Base-by-base conservation (phyloP, 2,797 vertebrate genomes). In the Bradypodion ventrale region DNA sequence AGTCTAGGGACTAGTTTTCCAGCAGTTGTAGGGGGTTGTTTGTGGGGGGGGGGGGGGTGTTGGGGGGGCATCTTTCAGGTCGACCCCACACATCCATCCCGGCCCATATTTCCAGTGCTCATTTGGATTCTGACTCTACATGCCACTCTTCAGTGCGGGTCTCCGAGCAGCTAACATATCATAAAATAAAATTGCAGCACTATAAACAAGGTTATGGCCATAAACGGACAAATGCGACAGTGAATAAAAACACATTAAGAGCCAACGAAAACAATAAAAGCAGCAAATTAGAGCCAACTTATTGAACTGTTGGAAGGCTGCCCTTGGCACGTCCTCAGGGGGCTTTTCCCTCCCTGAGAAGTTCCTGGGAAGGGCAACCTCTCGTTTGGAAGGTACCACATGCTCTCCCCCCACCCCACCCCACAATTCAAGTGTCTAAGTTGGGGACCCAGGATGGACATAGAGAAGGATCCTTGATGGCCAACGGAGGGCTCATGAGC, bases 141-240 rank as follows among this genome's bases (percentile, higher is more conserved):
- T 2, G 8, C 44, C 29, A 29, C 29, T n/a, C 56, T 77, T 40
- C 75, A 77, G 32, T 27, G 19, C 29, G 3, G 15, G 16, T 63
- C 60, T 63, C 60, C 21, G 40, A 63, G 13, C 76, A 78, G 37
- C 27, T 25, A 63, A 78, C 60, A 63, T 62, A 78, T 63, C 40
- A 63, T 63, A 63, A 78, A 63, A 63, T 42, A 27, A n/a, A 65
- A 78, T 63, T 10, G 19, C 59, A 78, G 63, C 40, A 63, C 40
- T 63, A 19, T 63, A 78, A 78, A 78, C 59, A 44, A 78, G 40
- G 76, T 63, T 62, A 42, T 27, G 10, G 59, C 40, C 37, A 62
- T 77, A 63, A 78, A 78, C 62, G 42, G 29, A 63, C 52, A 52
- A 75, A 56, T 35, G n/a, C 73, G 56, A n/a, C 72, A 74, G 44